Evolutionary conservation across 2,797 vertebrate genomes (phyloP).

Genomic region (Onychomys arenicola): DNA sequence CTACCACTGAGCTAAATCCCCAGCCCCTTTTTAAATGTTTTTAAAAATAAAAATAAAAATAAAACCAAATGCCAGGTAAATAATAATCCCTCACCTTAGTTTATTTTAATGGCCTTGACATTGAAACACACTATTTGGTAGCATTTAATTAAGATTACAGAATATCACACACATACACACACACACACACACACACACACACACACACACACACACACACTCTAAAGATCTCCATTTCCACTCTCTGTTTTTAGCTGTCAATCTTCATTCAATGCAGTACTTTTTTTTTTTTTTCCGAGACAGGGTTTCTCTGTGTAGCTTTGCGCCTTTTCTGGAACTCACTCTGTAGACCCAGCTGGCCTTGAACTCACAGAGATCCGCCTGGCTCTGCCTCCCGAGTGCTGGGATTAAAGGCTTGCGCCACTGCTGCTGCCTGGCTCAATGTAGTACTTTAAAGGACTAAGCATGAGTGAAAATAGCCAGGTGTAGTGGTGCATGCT

Average conservation of each 20-base stretch:
- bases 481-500: not conserved
- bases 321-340: too few species aligned
- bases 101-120: not conserved
- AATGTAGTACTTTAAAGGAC: not conserved
- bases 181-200: not conserved
- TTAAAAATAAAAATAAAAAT: too few species aligned
- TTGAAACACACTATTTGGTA: not conserved
- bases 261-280: not conserved
- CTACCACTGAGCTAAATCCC: too few species aligned
- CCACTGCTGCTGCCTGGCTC: too few species aligned
- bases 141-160: constrained; percentile 38
- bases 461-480: not conserved
- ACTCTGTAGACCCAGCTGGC: too few species aligned
- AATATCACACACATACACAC: not conserved
- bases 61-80: not conserved
- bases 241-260: not conserved
- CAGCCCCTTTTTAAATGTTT: too few species aligned
- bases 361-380: too few species aligned
- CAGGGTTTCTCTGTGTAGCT: too few species aligned
- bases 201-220: not conserved
- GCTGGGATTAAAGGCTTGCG: too few species aligned
- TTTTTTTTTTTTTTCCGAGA: too few species aligned
- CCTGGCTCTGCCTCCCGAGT: too few species aligned
- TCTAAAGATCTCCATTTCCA: not conserved
- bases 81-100: not conserved